Percentiles rank a stretch among this genome's conserved stretches.
phyloP scores from a whole-genome alignment of 2,113 vertebrate species.

The Hiodon alosoides region DNA sequence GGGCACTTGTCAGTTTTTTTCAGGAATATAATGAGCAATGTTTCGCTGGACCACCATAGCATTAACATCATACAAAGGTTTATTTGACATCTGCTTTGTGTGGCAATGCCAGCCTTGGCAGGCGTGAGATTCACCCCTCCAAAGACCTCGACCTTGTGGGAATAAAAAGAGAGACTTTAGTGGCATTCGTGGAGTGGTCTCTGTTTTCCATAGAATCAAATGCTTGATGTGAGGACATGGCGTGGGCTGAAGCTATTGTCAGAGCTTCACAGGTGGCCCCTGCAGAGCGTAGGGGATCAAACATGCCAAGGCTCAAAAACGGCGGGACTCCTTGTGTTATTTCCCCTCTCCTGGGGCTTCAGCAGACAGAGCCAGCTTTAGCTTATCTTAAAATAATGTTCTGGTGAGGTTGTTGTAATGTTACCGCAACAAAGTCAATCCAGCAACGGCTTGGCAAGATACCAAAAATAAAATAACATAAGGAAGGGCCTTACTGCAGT shows the following conservation, averaged over 20 bases:
- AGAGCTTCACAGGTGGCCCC: not conserved
- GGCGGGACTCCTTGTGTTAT: not conserved
- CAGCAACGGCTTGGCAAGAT: too few species aligned
- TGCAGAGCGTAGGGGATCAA: slow-evolving; percentile 7
- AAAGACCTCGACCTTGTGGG: not conserved
- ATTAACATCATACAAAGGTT: too few species aligned
- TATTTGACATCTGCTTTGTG: too few species aligned
- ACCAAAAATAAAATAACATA: too few species aligned
- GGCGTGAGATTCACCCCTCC: not conserved
- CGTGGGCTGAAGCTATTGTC: not conserved
- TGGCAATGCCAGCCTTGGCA: too few species aligned
- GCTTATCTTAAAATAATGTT: not conserved
- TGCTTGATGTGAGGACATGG: not conserved
- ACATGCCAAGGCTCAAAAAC: not conserved
- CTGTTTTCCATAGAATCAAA: not conserved
- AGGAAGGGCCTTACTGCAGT: too few species aligned
- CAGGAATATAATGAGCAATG: too few species aligned
- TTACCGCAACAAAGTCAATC: too few species aligned
- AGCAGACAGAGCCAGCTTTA: not conserved
- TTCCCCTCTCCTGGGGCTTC: not conserved
- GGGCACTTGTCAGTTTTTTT: too few species aligned
- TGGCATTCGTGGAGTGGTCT: not conserved
- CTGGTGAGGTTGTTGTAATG: too few species aligned
- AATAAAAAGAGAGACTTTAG: not conserved
- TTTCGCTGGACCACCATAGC: too few species aligned